Conservation (phyloP, 2,888 invertebrate species). For the Meghimatium bilineatum region DNA sequence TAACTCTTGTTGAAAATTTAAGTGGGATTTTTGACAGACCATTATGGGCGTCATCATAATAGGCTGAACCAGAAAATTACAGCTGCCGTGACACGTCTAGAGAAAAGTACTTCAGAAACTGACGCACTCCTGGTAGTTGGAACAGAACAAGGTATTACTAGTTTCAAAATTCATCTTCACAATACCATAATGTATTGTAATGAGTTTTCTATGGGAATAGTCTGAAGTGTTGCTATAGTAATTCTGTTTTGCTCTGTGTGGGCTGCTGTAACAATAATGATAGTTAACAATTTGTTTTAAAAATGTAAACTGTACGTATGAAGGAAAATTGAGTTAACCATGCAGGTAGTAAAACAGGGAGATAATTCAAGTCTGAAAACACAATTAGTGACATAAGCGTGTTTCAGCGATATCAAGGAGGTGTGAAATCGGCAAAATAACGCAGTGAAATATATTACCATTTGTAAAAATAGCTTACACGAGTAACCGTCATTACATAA, state of each 20-base stretch:
- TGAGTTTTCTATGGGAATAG: neutral
- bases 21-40: slow-evolving; percentile 22
- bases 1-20: neutral
- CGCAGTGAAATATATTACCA: too few species aligned
- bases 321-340: too few species aligned
- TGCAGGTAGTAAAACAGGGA: too few species aligned
- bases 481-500: too few species aligned
- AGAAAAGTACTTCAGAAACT: neutral
- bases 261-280: too few species aligned
- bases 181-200: neutral
- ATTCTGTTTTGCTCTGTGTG: neutral
- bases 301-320: too few species aligned
- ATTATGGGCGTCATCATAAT: neutral
- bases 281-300: too few species aligned
- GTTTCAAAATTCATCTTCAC: neutral
- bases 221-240: neutral
- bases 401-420: too few species aligned
- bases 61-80: slow-evolving; percentile 5
- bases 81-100: neutral
- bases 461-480: too few species aligned
- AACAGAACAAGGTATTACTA: neutral
- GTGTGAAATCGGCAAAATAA: too few species aligned
- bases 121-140: neutral
- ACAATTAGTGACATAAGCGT: too few species aligned
- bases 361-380: too few species aligned